Base-by-base conservation (phyloP, 2,888 invertebrate genomes). In the Drosophila colorata region DNA sequence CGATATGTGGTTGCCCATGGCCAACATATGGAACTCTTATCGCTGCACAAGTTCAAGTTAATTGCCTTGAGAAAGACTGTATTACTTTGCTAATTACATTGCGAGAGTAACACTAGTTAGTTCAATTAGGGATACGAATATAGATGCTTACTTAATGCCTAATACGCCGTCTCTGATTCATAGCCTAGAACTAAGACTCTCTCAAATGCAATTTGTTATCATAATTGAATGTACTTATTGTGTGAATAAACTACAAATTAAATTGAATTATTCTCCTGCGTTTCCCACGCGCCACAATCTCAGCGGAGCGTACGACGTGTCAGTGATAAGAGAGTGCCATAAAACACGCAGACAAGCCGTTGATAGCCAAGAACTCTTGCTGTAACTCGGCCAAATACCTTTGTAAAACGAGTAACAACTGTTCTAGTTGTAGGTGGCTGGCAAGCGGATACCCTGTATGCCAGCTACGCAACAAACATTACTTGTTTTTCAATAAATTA, bases 11-110 rank as follows among this genome's bases (percentile, higher is more conserved):
- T 11, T 13, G 4, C 33, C 13, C 33, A 33, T 33, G 33, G 33
- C 13, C 33, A 33, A 31, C 2, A 33, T 38, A 43, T 11, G 38
- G 20, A 23, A n/a, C 40, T 53, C 78, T 78, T 75, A 74, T 84
- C 78, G 43, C 56, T 49, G 70, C 58, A 64, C 85, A 81, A 61
- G 56, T 72, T 74, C 58, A 78, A 78, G 63, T 37, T 74, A 80
- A 87, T 68, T 68, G 67, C 56, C 63, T 68, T 66, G 40, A 40
- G 47, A 44, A 65, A 76, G 73, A 61, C 78, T 58, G 58, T 61
- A 25, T 46, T 59, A 40, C 47, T 63, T 64, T 53, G 35, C 49
- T 74, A 74, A 74, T 74, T 59, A 51, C 51, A 73, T 51, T 38
- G 49, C 33, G 44, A n/a, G 28, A 31, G 6, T 28, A 23, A 6